Evolutionary conservation across 30 jellyfish, hydroid and myxozoan species (phyloP), one percentile per base, ranked within the genome.

Genomic region (Cassiopea andromeda): DNA sequence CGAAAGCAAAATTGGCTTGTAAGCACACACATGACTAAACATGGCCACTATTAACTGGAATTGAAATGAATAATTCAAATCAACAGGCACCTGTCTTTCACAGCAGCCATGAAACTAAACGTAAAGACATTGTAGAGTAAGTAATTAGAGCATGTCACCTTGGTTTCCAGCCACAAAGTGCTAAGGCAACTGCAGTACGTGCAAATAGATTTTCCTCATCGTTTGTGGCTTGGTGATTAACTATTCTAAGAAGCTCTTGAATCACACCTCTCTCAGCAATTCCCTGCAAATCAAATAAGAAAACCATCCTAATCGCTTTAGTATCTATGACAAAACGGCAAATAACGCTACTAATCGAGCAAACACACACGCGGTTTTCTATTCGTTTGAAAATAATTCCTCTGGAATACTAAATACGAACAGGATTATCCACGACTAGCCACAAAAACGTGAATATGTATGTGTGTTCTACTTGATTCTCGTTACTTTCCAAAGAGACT

Each of bases 151-250:
- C 45, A 4, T 2, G 88, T 3, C 78, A 92, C 97, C 97, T 78
- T 44, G 95, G 82, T 44, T 85, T 85, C 97, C 97, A 92, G 47
- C 97, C 97, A 58, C 94, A 82, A 1, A 83, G 82, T 10, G 97
- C 94, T 5, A 92, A 79, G 1, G 93, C 95, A 15, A 85, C 93
- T 16, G 97, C 94, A 1, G 94, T 80, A 61, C 93, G 54, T 17
- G 93, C 89, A 59, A 85, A 92, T 67, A 85, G 48, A 46, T 92
- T 85, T 68, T 92, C 89, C 67, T 80, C 95, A 73, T 92, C 97
- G 43, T 74, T 92, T 48, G 93, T 77, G 43, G 87, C 78, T 66
- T 77, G 87, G 73, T 92, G 95, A 81, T 79, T 79, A 1, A 85
- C 97, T 17, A 92, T 92, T 19, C 88, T 59, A 66, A 82, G 93